A percentile compares a stretch with the other conserved stretches of the same genome.
These are phyloP conservation scores for Netelia inedita DNA, from an alignment of 2,888 invertebrate genomes.

Conservation along the genomic window DNA sequence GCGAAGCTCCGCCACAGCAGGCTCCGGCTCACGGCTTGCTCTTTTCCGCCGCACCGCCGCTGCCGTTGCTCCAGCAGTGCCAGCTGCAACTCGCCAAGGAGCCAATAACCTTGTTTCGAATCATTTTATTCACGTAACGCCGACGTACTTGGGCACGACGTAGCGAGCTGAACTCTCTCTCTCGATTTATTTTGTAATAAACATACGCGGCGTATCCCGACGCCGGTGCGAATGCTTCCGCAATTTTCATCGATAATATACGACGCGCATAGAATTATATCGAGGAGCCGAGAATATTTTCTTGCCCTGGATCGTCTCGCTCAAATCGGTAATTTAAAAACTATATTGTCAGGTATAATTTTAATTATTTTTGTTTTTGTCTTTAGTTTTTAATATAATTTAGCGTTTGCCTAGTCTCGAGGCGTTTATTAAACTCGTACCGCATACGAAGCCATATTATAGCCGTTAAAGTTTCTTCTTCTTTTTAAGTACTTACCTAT, in stretches of 20 bases:
- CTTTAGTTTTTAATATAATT: no score
- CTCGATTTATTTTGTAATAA: conserved; percentile 13
- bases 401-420: no score
- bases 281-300: not conserved
- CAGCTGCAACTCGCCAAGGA: conserved; percentile 75
- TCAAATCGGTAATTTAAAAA: not conserved
- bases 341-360: no score
- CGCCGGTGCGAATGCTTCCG: conserved; percentile 37
- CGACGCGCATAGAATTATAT: not conserved
- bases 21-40: conserved; percentile 20
- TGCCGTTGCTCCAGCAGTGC: conserved; percentile 64
- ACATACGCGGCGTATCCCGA: conserved; percentile 20
- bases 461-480: no score
- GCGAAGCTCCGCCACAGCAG: conserved; percentile 13
- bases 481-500: no score
- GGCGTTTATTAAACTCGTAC: no score
- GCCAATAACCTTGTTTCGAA: conserved; percentile 81
- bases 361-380: no score
- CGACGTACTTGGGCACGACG: conserved; percentile 49
- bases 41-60: conserved; percentile 29
- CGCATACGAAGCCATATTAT: no score
- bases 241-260: conserved; percentile 21
- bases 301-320: not conserved
- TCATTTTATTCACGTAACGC: conserved; percentile 79
- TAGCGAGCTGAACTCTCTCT: conserved; percentile 71